Percentiles rank a stretch among this genome's conserved stretches.
Evolutionary conservation across 2,797 vertebrate species (phyloP).

Genomic region (Tangara arthus): DNA sequence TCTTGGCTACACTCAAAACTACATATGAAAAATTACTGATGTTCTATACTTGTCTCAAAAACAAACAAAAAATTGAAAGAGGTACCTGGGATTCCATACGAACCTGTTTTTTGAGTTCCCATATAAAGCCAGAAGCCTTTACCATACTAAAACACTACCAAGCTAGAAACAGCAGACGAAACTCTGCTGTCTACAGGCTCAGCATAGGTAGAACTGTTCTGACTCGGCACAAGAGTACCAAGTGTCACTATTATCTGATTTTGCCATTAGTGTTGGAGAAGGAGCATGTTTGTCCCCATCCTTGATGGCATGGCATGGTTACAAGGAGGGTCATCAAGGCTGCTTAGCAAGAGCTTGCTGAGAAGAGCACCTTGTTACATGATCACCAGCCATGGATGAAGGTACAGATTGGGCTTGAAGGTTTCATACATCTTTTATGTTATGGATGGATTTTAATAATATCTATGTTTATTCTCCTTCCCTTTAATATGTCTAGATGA

Average conservation of each 20-base stretch:
- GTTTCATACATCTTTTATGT: background rate
- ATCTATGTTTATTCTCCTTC: background rate
- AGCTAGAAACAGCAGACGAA: background rate
- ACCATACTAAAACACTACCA: background rate
- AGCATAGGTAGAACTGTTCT: background rate
- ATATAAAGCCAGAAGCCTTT: background rate
- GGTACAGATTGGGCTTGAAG: background rate
- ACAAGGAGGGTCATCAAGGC: background rate
- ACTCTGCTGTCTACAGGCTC: background rate
- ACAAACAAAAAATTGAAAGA: background rate
- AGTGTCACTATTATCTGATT: background rate
- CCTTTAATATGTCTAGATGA: background rate
- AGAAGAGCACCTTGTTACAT: background rate
- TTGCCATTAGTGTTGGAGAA: background rate
- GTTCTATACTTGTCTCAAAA: background rate
- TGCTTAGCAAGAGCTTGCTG: background rate
- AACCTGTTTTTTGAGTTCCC: background rate
- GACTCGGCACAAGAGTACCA: background rate
- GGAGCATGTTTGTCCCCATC: fast-evolving
- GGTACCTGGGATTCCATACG: background rate
- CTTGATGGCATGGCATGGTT: background rate
- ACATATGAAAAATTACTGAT: background rate
- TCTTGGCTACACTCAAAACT: background rate
- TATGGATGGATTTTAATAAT: background rate
- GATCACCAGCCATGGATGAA: background rate